Conservation (phyloP, 64 coral and sea anemone species). For the Montipora foliosa region DNA sequence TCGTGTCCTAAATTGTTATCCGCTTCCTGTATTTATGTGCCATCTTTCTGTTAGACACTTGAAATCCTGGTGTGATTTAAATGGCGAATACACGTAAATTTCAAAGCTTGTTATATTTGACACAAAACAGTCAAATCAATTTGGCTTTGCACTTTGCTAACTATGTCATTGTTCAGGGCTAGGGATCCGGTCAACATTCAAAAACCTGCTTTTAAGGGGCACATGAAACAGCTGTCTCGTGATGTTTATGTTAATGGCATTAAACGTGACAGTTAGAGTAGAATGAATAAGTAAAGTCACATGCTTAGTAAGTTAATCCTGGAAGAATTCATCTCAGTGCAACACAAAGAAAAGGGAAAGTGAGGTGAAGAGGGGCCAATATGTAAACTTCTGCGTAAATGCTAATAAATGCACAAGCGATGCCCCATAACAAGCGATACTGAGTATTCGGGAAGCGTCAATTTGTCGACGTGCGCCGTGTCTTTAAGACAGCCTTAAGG, state of each 20-base stretch:
- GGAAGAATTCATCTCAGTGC: neutral
- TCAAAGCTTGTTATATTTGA: neutral
- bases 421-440: neutral
- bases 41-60: slow-evolving; percentile 57
- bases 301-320: neutral
- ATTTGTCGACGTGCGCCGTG: neutral
- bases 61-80: slow-evolving; percentile 58
- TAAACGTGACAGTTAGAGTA: neutral
- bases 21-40: slow-evolving; percentile 57
- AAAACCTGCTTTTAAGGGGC: neutral
- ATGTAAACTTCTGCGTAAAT: neutral
- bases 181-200: neutral
- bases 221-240: neutral
- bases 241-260: neutral
- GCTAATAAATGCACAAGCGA: neutral
- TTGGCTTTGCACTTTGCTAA: neutral
- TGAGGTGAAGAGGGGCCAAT: slow-evolving; percentile 1
- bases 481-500: neutral
- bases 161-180: neutral
- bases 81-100: slow-evolving; percentile 32
- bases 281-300: neutral
- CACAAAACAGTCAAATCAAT: neutral
- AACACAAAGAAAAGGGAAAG: slow-evolving; percentile 20
- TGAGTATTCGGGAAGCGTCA: neutral
- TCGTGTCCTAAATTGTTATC: slow-evolving; percentile 31